Evolutionary conservation across 2,797 vertebrate species (phyloP).

Genomic region (Discoglossus pictus): DNA sequence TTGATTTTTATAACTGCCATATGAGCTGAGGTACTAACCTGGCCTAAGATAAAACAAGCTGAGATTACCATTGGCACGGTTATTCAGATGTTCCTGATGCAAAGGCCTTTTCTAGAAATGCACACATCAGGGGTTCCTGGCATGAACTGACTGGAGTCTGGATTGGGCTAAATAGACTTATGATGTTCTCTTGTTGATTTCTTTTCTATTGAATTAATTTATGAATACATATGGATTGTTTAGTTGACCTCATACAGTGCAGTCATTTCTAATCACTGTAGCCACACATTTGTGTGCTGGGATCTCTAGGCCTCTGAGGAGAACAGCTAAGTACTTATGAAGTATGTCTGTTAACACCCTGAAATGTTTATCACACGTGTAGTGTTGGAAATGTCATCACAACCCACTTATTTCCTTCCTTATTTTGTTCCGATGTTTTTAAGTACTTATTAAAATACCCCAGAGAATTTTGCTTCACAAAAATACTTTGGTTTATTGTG

Average conservation of each 20-base stretch:
- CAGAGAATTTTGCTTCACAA: too few relatives aligned
- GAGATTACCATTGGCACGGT: conserved; percentile 37
- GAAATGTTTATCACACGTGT: background rate
- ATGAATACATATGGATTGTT: conserved; percentile 27
- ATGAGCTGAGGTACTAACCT: conserved; percentile 49
- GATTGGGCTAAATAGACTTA: conserved; percentile 19
- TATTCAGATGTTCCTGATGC: conserved; percentile 31
- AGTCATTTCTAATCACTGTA: conserved; percentile 23
- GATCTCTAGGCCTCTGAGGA: background rate
- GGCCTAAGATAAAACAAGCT: conserved; percentile 37
- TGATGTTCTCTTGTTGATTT: conserved; percentile 10
- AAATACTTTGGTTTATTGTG: too few relatives aligned
- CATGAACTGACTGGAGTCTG: conserved; percentile 48
- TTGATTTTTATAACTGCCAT: conserved; percentile 44
- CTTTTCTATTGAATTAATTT: conserved; percentile 30
- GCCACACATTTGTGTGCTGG: background rate
- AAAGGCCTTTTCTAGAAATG: conserved; percentile 37
- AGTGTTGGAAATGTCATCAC: conserved; percentile 6
- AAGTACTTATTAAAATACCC: background rate
- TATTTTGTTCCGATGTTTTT: background rate
- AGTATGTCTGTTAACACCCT: too few relatives aligned
- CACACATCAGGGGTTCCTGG: conserved; percentile 37
- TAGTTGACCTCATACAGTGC: background rate
- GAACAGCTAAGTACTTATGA: too few relatives aligned
- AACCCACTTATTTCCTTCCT: conserved; percentile 20